Percentiles rank a stretch among this genome's conserved stretches.
Evolutionary conservation across 2,113 vertebrate genomes (phyloP).

Genomic region (Deroptyus accipitrinus): DNA sequence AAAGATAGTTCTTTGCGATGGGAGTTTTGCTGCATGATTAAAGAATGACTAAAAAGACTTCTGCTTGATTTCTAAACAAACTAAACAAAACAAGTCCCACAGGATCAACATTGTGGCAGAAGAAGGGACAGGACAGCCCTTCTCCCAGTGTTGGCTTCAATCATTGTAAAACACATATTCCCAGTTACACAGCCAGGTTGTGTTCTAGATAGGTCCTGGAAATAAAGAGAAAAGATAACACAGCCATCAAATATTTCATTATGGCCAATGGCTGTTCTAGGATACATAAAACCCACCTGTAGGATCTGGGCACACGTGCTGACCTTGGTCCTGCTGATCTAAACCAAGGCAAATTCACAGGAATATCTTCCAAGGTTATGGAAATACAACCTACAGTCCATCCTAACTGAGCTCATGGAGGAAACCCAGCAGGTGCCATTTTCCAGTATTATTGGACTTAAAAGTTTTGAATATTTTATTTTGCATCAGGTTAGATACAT

Average conservation of each 20-base stretch:
- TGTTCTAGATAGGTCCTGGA: not conserved
- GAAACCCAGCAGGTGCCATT: not conserved
- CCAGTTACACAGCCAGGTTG: not conserved
- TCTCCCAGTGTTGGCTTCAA: not conserved
- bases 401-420: not conserved
- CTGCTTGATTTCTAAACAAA: conserved; percentile 21
- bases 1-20: conserved; percentile 57
- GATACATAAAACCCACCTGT: not conserved
- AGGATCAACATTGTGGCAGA: not conserved
- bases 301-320: not conserved
- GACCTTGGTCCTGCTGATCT: not conserved
- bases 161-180: not conserved
- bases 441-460: not conserved
- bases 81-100: not conserved
- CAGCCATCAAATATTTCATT: not conserved
- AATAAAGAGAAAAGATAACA: not conserved
- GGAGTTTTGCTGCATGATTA: conserved; percentile 46
- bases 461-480: not conserved
- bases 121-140: not conserved
- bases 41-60: not conserved
- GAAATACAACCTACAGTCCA: not conserved
- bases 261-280: not conserved
- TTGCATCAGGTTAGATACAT: not conserved
- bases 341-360: not conserved
- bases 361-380: not conserved